phyloP scores from a whole-genome alignment of 2,888 invertebrate species.

The Tachina grossa region DNA sequence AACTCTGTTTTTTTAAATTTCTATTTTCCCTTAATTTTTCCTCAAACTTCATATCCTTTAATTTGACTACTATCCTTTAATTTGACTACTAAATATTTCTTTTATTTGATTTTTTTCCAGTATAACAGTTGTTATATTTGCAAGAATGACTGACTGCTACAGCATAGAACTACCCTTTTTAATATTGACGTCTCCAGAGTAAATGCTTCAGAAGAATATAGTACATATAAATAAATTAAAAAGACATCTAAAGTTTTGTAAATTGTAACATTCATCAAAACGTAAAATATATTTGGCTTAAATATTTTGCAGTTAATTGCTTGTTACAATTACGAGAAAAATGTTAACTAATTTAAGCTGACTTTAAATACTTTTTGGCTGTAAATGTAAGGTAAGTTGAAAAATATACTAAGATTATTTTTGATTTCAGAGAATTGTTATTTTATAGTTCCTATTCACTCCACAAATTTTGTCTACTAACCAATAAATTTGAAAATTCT shows the following conservation, averaged over 20 bases:
- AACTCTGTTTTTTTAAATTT: background rate
- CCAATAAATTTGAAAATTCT: background rate
- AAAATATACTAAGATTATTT: background rate
- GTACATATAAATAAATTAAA: slow-evolving; percentile 38
- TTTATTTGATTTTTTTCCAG: slow-evolving; percentile 49
- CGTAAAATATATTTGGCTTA: slow-evolving; percentile 35
- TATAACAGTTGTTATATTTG: slow-evolving; percentile 43
- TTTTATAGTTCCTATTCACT: background rate
- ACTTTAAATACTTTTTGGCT: slow-evolving; percentile 70
- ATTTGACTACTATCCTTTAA: background rate
- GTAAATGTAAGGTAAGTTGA: slow-evolving; percentile 71
- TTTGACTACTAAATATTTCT: too few relatives aligned
- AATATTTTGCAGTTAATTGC: slow-evolving; percentile 41
- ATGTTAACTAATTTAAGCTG: slow-evolving; percentile 71
- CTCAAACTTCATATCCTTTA: background rate
- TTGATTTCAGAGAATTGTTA: background rate
- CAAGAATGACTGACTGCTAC: slow-evolving; percentile 18
- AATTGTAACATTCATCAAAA: slow-evolving; percentile 50
- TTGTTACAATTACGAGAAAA: slow-evolving; percentile 45
- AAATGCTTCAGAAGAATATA: slow-evolving; percentile 59
- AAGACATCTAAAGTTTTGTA: slow-evolving; percentile 52
- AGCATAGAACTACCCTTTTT: slow-evolving; percentile 28
- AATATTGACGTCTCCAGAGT: slow-evolving; percentile 69
- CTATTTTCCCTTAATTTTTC: background rate
- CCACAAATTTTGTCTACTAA: background rate